A percentile compares a stretch with the other conserved stretches of the same genome.
phyloP scores from a whole-genome alignment of 1,140 invertebrate species.

The Mizuhopecten yessoensis region DNA sequence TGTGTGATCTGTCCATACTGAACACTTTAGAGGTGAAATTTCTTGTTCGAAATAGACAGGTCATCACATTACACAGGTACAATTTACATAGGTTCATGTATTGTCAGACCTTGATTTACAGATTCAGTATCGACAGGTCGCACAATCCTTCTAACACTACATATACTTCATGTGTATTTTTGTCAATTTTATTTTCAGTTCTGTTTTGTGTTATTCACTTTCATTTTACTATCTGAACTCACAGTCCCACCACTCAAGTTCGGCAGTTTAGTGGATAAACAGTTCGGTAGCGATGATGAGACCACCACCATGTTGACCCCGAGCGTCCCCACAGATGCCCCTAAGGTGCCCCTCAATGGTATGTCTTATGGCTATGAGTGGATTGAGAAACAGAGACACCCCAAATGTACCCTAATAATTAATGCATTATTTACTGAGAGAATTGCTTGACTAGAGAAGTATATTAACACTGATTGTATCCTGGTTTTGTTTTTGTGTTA shows the following conservation, averaged over 20 bases:
- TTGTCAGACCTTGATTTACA: no score
- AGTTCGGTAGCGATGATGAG: conserved; percentile 76
- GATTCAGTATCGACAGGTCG: neutral
- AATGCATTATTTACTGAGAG: no score
- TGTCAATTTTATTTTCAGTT: conserved; percentile 30
- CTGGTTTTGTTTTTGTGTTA: neutral
- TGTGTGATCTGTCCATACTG: neutral
- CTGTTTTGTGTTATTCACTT: conserved; percentile 45
- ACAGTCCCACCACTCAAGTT: conserved; percentile 78
- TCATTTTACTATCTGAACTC: conserved; percentile 27
- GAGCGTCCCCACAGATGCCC: conserved; percentile 69
- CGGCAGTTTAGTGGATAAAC: conserved; percentile 77
- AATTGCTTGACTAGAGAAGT: no score
- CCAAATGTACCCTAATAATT: no score
- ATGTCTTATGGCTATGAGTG: conserved; percentile 41
- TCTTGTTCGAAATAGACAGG: neutral
- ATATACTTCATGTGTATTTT: conserved; percentile 7
- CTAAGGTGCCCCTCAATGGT: conserved; percentile 77
- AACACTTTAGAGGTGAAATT: neutral
- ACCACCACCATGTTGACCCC: conserved; percentile 74
- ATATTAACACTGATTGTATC: neutral
- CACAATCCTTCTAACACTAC: neutral
- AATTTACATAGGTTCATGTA: no score
- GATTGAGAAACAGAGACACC: neutral
- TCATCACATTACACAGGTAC: no score